Evolutionary conservation across 2,797 vertebrate species (phyloP), one percentile per base, ranked within the genome.

Genomic region (Chaetophractus vellerosus): DNA sequence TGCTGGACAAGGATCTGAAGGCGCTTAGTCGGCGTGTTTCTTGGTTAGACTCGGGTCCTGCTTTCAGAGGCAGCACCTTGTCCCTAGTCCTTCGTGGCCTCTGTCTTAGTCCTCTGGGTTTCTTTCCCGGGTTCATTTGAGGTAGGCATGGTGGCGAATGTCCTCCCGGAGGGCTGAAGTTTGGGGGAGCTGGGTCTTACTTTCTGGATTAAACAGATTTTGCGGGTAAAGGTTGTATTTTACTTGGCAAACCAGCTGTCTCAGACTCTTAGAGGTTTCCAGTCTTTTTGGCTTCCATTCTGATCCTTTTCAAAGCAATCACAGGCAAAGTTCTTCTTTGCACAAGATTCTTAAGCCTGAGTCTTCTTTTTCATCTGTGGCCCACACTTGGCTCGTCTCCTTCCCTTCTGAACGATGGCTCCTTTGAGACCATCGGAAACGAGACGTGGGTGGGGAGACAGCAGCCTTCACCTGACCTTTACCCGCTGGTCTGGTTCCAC

Each of bases 351-450:
- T 50, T 12, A 2, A 18, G 14, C 4, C 33, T 26, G 41, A n/a
- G 6, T n/a, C 18, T 55, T 18, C 19, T 28, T 14, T 7, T 41
- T 41, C 11, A 9, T 2, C 1, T 50, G 1, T 0, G 0, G n/a
- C 15, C 41, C 31, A 18, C 12, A 15, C 9, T 8, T 8, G 15
- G n/a, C 26, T 63, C 8, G 18, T 14, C 7, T 1, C 18, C n/a
- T 0, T n/a, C 15, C 7, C 14, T 23, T 12, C 36, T 50, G 36
- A 33, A 31, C 16, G 28, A 24, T 0, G 5, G 68, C 24, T 81
- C 38, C 26, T 59, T 7, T 45, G 80, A 31, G 38, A 7, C 16
- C 52, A 2, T 3, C 14, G 1, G 59, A n/a, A 48, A 31, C 0
- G 0, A 2, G 19, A 48, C 3, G 0, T 48, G 50, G 7, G 21